Evolutionary conservation across 2,113 vertebrate species (phyloP).

Genomic region (Calypte anna): DNA sequence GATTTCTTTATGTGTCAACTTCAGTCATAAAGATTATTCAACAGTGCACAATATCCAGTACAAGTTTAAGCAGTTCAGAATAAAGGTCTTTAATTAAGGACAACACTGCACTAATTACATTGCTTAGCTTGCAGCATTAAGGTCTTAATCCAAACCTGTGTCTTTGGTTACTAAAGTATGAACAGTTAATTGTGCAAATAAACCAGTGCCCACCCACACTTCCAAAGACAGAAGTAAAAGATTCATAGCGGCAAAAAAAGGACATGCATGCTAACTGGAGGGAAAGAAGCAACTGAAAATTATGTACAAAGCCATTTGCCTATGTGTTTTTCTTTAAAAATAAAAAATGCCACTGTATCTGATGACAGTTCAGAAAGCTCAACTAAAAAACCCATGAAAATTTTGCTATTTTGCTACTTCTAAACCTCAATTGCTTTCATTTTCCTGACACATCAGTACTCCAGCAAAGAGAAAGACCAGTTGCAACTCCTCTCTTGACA

Average conservation of each 20-base stretch:
- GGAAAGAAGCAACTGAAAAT: neutral
- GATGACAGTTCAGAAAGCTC: neutral
- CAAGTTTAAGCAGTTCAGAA: neutral
- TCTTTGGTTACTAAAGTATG: neutral
- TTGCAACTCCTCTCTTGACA: neutral
- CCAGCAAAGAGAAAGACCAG: neutral
- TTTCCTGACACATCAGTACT: neutral
- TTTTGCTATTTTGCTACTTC: neutral
- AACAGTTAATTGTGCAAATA: neutral
- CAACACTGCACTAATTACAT: neutral
- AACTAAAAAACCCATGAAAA: neutral
- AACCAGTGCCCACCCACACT: neutral
- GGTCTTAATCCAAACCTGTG: neutral
- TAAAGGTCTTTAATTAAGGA: neutral
- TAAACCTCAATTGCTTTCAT: neutral
- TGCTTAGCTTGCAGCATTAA: neutral
- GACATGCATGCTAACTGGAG: neutral
- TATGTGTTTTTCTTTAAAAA: neutral
- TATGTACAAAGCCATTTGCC: accelerated
- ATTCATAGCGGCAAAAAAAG: neutral
- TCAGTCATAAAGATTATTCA: neutral
- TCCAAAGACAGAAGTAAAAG: neutral
- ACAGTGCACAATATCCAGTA: neutral
- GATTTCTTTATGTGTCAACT: neutral
- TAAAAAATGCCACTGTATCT: neutral